Evolutionary conservation across 2,888 invertebrate species (phyloP), one percentile per base, ranked within the genome.

Genomic region (Meteorus cinctellus): DNA sequence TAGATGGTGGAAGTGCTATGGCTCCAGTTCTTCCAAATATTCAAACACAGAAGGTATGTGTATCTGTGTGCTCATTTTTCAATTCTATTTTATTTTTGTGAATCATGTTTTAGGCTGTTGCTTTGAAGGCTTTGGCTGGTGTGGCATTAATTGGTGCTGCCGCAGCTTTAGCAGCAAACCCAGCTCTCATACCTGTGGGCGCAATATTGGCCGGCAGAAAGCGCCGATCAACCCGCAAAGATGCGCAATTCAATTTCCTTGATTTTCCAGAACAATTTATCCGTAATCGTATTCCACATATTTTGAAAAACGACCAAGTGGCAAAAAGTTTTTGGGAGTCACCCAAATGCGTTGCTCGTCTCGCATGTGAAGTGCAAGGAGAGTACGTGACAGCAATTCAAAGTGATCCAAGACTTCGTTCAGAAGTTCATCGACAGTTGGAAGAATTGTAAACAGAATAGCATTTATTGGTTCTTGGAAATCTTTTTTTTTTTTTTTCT

Each of bases 61-160:
- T 8, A 68, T 19, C 16, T 45, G 14, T 4, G 14, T 48, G 27
- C 34, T 66, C 8, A 34, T 31, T 16, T n/a, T n/a, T 24, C 24
- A 71, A 31, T 60, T 60, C 3, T 3, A 6, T 24, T 24, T 55
- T n/a, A 19, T 63, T 36, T 67, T 67, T 19, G 67, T 62, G 48
- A 24, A 55, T 19, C 59, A 55, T 51, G 14, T 60, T 59, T 89
- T 88, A 94, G 94, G 92, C 91, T 14, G 87, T 93, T 65, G 93
- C 92, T 48, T 89, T 94, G 41, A 92, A 92, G 82, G 96, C 96
- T 0, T 89, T 96, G 80, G 96, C 95, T 55, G 96, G 96, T 29
- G 93, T 95, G 63, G 96, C 96, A 0, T 81, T 92, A 67, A 91
- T 96, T n/a, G 96, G 96, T 51, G 95, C 95, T 41, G 95, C 96